Conservation (phyloP, 2,888 invertebrate species). For the Netelia fuscicornis region DNA sequence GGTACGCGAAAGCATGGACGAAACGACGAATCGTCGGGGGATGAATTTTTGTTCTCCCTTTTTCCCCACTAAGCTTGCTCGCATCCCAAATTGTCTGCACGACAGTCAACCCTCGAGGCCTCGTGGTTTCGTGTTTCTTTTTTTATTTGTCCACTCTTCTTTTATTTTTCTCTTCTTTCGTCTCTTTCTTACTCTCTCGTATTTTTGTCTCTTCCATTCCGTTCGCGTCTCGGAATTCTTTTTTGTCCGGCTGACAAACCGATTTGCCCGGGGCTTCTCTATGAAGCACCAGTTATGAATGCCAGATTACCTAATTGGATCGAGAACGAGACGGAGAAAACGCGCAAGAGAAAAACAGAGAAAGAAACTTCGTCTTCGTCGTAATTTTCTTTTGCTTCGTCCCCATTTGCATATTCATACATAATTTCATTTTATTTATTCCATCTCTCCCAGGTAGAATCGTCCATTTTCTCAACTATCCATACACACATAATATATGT, state of each 20-base stretch:
- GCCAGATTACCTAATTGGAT: constrained; percentile 66
- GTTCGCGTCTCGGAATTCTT: constrained; percentile 16
- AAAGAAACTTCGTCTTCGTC: background rate
- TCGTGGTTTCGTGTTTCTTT: constrained; percentile 22
- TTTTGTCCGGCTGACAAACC: constrained; percentile 41
- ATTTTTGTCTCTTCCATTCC: constrained; percentile 35
- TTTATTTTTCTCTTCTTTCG: background rate
- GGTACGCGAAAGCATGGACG: background rate
- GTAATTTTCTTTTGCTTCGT: background rate
- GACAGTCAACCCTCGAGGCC: constrained; percentile 23
- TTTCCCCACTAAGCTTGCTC: background rate
- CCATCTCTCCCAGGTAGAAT: background rate
- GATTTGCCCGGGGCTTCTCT: constrained; percentile 65
- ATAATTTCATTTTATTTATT: background rate
- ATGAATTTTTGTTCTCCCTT: constrained; percentile 27
- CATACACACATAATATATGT: background rate
- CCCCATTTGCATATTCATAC: background rate
- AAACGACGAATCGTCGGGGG: constrained; percentile 19
- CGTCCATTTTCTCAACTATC: background rate
- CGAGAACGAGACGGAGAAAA: constrained; percentile 12
- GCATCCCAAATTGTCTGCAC: constrained; percentile 15
- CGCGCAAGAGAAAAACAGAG: constrained; percentile 14
- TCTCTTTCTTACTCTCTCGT: constrained; percentile 3
- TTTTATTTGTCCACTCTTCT: constrained; percentile 7
- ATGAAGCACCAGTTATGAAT: constrained; percentile 67